Evolutionary conservation across 2,797 vertebrate species (phyloP), one percentile per base, ranked within the genome.

Genomic region (Artibeus lituratus): DNA sequence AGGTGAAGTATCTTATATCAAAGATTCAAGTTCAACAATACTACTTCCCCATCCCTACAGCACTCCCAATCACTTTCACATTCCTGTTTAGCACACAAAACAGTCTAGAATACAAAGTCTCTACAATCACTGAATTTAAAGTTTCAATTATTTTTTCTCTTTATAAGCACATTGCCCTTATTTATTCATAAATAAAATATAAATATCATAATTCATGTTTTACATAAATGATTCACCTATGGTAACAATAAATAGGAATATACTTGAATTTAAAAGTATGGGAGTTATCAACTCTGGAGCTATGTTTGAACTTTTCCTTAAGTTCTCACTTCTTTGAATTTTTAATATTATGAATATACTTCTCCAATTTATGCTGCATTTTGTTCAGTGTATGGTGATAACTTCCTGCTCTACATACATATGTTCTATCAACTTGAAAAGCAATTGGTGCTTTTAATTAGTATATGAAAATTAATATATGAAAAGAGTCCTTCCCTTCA

Each of bases 151-250:
- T 55, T 65, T 82, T 86, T 81, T 32, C 29, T 78, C 35, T 91
- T 77, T 22, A 73, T 57, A 59, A 84, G 18, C 24, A 77, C 7
- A 8, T 74, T 10, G 83, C 10, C 1, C n/a, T 94, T 76, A 67
- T 90, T 78, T 77, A 78, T 69, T 87, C 15, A 94, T 80, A 87
- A 91, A 95, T 10, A 22, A 76, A 10, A 19, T 49, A 74, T n/a
- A 42, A 73, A 70, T 53, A 6, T 24, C n/a, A 7, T 39, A 84
- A 72, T 37, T 86, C 16, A 35, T 80, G 78, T 91, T 77, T 84
- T 87, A 81, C 11, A 32, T 87, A 19, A 93, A 93, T 65, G 65
- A 78, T 78, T 90, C 29, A 87, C 49, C 26, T 85, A 70, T 37
- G 7, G 16, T 55, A 88, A 73, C 4, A 53, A 2, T 82, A 94